Conservation (phyloP, 2,797 vertebrate genomes). For the Etheostoma nigrum region DNA sequence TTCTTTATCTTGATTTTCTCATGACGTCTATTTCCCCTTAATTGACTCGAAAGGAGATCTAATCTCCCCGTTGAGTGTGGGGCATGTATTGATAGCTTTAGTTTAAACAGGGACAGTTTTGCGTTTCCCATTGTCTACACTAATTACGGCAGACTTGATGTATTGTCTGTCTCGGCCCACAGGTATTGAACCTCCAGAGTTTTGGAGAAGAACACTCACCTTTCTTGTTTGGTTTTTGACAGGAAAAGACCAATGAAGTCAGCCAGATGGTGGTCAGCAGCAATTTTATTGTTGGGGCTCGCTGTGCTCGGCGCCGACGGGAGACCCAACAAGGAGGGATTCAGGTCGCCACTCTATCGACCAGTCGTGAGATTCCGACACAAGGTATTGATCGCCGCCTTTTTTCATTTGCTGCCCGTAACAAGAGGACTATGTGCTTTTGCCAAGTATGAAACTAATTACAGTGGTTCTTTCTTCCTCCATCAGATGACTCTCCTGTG, state of each 20-base stretch:
- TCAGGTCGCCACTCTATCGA: constrained; percentile 84
- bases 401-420: constrained; percentile 64
- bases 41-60: constrained; percentile 84
- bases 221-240: constrained; percentile 76
- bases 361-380: constrained; percentile 91
- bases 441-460: constrained; percentile 74
- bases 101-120: constrained; percentile 78
- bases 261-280: constrained; percentile 83
- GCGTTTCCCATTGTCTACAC: constrained; percentile 72
- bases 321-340: constrained; percentile 87
- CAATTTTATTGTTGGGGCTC: constrained; percentile 86
- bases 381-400: constrained; percentile 89
- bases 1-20: constrained; percentile 80
- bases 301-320: constrained; percentile 82
- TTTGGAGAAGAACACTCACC: constrained; percentile 52
- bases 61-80: constrained; percentile 72
- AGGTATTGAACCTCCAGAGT: constrained; percentile 53
- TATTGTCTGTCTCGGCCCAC: constrained; percentile 69
- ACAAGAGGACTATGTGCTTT: constrained; percentile 55
- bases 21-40: constrained; percentile 77
- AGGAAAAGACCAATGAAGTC: constrained; percentile 89
- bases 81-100: constrained; percentile 80
- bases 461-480: constrained; percentile 45
- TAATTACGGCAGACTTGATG: constrained; percentile 82
- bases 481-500: constrained; percentile 51